These are phyloP conservation scores for Achroia grisella DNA, from an alignment of 1,140 invertebrate species.

Conservation along the genomic window DNA sequence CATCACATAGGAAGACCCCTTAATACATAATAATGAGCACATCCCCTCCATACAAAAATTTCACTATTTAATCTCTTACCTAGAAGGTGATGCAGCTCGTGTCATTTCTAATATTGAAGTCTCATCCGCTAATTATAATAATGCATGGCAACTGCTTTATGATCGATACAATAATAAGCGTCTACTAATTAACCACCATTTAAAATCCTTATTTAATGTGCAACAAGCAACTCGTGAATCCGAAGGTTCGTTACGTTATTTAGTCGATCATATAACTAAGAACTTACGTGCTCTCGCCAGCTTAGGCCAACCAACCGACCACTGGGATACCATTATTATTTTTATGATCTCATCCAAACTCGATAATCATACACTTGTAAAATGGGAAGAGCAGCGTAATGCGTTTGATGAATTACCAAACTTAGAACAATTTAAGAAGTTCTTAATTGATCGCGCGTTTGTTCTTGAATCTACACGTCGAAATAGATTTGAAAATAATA, in stretches of 20 bases:
- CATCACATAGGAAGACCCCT: too few species aligned
- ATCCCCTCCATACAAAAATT: conserved; percentile 14
- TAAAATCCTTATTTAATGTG: too few species aligned
- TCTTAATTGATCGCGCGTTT: conserved; percentile 18
- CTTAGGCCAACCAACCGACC: too few species aligned
- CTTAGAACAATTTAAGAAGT: conserved; percentile 20
- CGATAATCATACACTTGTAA: conserved; percentile 18
- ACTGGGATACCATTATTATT: conserved; percentile 28
- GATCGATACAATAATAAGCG: conserved; percentile 23
- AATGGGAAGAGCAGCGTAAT: conserved; percentile 26
- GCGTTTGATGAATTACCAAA: conserved; percentile 9
- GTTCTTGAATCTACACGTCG: conserved; percentile 12
- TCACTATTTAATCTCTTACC: conserved; percentile 14
- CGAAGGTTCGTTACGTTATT: conserved; percentile 21
- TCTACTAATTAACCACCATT: conserved; percentile 23
- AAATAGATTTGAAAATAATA: conserved; percentile 3
- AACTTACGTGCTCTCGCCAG: conserved; percentile 31
- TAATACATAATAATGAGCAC: conserved; percentile 8
- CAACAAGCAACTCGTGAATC: conserved; percentile 13
- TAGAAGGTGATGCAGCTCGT: too few species aligned
- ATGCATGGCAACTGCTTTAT: conserved; percentile 23
- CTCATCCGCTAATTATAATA: conserved; percentile 13
- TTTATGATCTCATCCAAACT: conserved; percentile 27
- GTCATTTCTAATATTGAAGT: too few species aligned
- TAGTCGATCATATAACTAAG: conserved; percentile 30